A percentile compares a stretch with the other conserved stretches of the same genome.
Conservation (phyloP, 2,888 invertebrate species). For the Scaptodrosophila latifasciaeformis region DNA sequence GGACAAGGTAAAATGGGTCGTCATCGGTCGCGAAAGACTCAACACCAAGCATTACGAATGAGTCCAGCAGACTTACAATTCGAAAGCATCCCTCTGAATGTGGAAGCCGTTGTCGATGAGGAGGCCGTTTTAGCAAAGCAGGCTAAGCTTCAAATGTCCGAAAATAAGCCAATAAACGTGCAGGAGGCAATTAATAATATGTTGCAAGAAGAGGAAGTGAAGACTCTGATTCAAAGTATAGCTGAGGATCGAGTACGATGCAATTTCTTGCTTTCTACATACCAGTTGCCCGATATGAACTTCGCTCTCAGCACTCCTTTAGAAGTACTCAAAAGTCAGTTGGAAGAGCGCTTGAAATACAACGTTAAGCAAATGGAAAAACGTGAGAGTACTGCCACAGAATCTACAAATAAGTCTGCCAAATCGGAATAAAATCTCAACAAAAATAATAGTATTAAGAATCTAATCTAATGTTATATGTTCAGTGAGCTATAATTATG, state of each 20-base stretch:
- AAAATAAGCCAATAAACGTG: background rate
- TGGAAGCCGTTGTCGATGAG: background rate
- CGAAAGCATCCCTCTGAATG: conserved; percentile 33
- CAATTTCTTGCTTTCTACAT: conserved; percentile 45
- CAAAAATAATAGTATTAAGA: too few species aligned
- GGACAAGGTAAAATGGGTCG: conserved; percentile 11
- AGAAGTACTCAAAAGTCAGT: too few species aligned
- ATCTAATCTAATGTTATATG: too few species aligned
- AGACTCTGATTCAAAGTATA: conserved; percentile 32
- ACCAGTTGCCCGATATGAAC: conserved; percentile 45
- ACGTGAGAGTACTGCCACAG: too few species aligned
- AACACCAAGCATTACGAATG: conserved; percentile 36
- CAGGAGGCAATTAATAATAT: conserved; percentile 18
- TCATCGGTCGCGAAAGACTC: conserved; percentile 46
- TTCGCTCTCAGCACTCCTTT: conserved; percentile 32
- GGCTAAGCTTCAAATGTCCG: background rate
- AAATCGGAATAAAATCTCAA: too few species aligned
- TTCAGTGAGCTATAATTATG: too few species aligned
- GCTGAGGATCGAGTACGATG: conserved; percentile 53
- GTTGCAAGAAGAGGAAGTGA: conserved; percentile 25
- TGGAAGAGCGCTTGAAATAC: too few species aligned
- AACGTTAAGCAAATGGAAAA: too few species aligned
- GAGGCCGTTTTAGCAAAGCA: background rate
- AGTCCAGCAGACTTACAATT: conserved; percentile 44
- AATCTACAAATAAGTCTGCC: too few species aligned